Percentiles rank a stretch among this genome's conserved stretches.
These are phyloP conservation scores for Morpho helenor DNA, from an alignment of 2,888 invertebrate genomes.

Conservation along the genomic window DNA sequence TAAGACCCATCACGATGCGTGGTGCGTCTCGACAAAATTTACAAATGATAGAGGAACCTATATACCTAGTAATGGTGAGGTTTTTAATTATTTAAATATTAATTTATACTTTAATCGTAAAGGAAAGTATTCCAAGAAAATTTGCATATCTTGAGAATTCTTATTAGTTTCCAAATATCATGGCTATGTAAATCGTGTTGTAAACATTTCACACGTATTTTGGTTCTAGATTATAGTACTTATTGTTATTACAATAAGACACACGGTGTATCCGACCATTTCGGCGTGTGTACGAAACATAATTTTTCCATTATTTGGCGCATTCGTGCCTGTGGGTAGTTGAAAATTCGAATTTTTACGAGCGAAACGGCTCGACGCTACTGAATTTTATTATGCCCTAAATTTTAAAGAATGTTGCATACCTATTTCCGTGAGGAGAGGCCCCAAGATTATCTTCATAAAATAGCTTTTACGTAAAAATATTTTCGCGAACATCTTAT, in stretches of 20 bases:
- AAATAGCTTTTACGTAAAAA: not conserved
- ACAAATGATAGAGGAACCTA: no score
- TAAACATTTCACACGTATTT: no score
- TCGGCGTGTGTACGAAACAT: slow-evolving; percentile 21
- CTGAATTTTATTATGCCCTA: slow-evolving; percentile 15
- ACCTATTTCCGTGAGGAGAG: slow-evolving; percentile 8
- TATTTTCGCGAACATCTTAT: not conserved
- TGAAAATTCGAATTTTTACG: slow-evolving; percentile 28
- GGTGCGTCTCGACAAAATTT: no score
- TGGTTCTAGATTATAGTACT: not conserved
- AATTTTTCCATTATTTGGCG: slow-evolving; percentile 27
- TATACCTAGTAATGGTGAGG: no score
- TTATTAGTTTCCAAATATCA: no score
- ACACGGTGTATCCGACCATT: not conserved
- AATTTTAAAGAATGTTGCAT: slow-evolving; percentile 19
- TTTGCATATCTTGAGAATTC: no score
- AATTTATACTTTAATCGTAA: no score
- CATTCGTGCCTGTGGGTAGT: slow-evolving; percentile 27
- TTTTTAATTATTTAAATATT: no score
- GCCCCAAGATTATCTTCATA: not conserved
- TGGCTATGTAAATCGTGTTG: no score
- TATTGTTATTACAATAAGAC: slow-evolving; percentile 3
- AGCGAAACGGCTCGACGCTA: slow-evolving; percentile 19
- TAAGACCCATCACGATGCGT: no score
- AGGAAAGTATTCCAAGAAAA: no score